phyloP scores from a whole-genome alignment of 2,888 invertebrate genomes.

The Diaperis boleti region DNA sequence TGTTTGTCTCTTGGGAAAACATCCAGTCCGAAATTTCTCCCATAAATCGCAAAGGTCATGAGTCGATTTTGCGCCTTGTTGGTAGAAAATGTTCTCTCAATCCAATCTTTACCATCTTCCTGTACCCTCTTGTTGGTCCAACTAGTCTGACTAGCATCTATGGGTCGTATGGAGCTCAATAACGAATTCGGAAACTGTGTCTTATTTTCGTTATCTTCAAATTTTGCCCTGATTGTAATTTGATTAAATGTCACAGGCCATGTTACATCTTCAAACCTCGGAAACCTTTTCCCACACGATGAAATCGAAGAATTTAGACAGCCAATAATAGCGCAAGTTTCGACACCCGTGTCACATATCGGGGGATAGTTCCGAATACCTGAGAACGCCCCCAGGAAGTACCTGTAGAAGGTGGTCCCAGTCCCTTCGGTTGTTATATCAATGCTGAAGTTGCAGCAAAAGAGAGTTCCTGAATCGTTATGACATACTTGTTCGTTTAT shows the following conservation, averaged over 20 bases:
- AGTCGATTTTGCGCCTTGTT: slow-evolving; percentile 64
- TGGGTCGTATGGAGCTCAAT: slow-evolving; percentile 67
- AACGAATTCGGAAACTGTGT: slow-evolving; percentile 69
- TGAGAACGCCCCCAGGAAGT: slow-evolving; percentile 68
- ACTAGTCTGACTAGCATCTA: slow-evolving; percentile 59
- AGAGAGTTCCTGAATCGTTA: not conserved
- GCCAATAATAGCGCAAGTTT: slow-evolving; percentile 69
- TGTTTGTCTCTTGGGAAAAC: not conserved
- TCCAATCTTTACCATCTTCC: not conserved
- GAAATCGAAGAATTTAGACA: slow-evolving; percentile 66
- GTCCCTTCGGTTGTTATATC: not conserved
- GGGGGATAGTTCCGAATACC: slow-evolving; percentile 69
- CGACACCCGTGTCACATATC: slow-evolving; percentile 66
- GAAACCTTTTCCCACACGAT: slow-evolving; percentile 65
- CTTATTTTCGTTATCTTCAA: slow-evolving; percentile 63
- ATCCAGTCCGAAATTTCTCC: slow-evolving; percentile 64
- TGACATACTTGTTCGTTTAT: not conserved
- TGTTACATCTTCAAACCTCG: slow-evolving; percentile 62
- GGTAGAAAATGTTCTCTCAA: slow-evolving; percentile 53
- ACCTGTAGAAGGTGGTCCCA: slow-evolving; percentile 60
- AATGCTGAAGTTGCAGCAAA: not conserved
- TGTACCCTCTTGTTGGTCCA: slow-evolving; percentile 47
- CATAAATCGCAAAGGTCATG: slow-evolving; percentile 70
- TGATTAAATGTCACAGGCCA: slow-evolving; percentile 67
- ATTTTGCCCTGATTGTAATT: slow-evolving; percentile 65